These are phyloP conservation scores for Sylvietta virens DNA, from an alignment of 2,113 vertebrate genomes.

Conservation along the genomic window DNA sequence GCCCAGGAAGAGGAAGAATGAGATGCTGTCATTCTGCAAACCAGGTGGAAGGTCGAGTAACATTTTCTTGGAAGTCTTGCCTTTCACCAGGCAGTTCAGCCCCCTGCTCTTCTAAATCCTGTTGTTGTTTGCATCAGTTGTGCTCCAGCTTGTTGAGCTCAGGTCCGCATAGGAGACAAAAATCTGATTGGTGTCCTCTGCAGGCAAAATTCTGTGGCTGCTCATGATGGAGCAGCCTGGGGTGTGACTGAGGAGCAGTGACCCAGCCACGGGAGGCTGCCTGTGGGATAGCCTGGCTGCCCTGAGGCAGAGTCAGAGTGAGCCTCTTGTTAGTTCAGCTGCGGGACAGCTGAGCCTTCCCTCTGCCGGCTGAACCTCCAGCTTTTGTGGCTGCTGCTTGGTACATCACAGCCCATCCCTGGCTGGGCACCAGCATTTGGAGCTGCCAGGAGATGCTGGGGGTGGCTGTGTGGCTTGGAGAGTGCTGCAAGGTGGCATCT, in stretches of 20 bases:
- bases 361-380: neutral
- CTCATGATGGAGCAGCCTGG: neutral
- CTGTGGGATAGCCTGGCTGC: neutral
- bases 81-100: neutral
- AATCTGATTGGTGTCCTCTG: neutral
- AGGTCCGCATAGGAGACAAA: neutral
- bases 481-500: neutral
- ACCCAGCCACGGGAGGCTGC: rapidly evolving
- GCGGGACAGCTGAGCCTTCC: neutral
- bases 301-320: neutral
- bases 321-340: neutral
- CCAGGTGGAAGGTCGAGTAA: neutral
- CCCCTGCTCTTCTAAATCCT: neutral
- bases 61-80: neutral
- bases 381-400: neutral
- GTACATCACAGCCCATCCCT: too few relatives aligned
- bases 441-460: neutral
- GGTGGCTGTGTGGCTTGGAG: neutral
- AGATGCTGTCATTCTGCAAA: neutral
- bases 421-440: neutral
- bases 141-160: neutral
- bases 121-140: neutral
- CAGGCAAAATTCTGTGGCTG: neutral
- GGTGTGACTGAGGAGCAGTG: neutral
- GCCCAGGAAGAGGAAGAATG: neutral